phyloP scores from a whole-genome alignment of 2,113 vertebrate genomes.

The Notarius quadriscutis region DNA sequence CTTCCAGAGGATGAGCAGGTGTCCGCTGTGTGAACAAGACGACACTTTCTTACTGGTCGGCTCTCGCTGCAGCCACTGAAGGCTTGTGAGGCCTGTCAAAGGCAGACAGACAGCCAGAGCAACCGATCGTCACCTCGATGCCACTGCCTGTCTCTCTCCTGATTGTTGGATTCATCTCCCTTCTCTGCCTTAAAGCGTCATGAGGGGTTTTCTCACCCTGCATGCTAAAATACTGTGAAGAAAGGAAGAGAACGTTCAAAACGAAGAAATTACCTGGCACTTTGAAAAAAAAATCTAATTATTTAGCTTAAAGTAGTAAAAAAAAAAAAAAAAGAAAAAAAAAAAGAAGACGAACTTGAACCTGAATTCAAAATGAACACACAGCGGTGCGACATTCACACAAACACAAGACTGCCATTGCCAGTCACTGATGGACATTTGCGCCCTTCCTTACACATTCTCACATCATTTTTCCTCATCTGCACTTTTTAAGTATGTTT shows the following conservation, averaged over 20 bases:
- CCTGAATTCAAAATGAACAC: conserved; percentile 30
- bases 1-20: conserved; percentile 93
- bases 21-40: conserved; percentile 87
- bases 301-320: conserved; percentile 14
- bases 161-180: conserved; percentile 82
- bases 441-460: neutral
- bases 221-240: conserved; percentile 98
- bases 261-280: conserved; percentile 65
- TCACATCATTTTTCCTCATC: conserved; percentile 20
- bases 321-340: neutral
- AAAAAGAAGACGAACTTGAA: conserved; percentile 58
- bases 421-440: neutral
- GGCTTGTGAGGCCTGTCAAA: conserved; percentile 18
- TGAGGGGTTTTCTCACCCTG: conserved; percentile 83
- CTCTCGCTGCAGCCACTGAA: conserved; percentile 59
- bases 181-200: conserved; percentile 97
- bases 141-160: conserved; percentile 77
- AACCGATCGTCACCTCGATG: conserved; percentile 70
- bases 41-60: conserved; percentile 50
- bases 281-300: conserved; percentile 59
- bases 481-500: conserved; percentile 49
- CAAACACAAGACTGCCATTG: conserved; percentile 32
- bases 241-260: conserved; percentile 55
- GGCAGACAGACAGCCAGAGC: conserved; percentile 61
- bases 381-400: conserved; percentile 52